Evolutionary conservation across 2,888 invertebrate species (phyloP).

Genomic region (Deladenus siricidicola): DNA sequence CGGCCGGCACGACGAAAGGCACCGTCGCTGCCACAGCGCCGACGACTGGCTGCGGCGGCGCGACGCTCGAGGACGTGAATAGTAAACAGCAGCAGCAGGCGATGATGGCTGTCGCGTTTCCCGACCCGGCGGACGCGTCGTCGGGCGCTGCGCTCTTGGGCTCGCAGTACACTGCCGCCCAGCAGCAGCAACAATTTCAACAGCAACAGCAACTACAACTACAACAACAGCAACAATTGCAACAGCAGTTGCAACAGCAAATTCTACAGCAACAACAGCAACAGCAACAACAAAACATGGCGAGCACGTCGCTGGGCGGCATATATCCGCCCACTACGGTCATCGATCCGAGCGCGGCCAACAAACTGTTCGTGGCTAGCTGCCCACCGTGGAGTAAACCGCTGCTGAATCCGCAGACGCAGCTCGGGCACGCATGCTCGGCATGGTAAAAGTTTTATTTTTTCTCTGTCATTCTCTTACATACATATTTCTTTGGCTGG

Average conservation of each 20-base stretch:
- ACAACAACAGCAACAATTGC: neutral
- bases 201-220: constrained; percentile 4
- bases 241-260: neutral
- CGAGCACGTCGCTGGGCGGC: constrained; percentile 9
- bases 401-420: constrained; percentile 18
- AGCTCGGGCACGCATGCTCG: constrained; percentile 15
- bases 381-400: constrained; percentile 29
- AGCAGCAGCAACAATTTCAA: neutral
- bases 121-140: neutral
- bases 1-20: neutral
- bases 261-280: neutral
- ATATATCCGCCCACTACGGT: neutral
- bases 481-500: too few species aligned
- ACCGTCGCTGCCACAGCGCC: neutral
- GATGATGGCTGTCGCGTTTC: neutral
- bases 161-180: neutral
- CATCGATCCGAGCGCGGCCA: neutral
- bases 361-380: constrained; percentile 15
- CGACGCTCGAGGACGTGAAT: neutral
- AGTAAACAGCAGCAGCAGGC: too few species aligned
- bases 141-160: neutral
- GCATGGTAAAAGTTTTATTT: too few species aligned
- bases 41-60: neutral
- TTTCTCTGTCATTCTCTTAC: too few species aligned
- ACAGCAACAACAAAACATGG: constrained; percentile 6